A percentile compares a stretch with the other conserved stretches of the same genome.
These are phyloP conservation scores for Acanthacorydalis orientalis DNA, from an alignment of 2,888 invertebrate genomes.

Conservation along the genomic window DNA sequence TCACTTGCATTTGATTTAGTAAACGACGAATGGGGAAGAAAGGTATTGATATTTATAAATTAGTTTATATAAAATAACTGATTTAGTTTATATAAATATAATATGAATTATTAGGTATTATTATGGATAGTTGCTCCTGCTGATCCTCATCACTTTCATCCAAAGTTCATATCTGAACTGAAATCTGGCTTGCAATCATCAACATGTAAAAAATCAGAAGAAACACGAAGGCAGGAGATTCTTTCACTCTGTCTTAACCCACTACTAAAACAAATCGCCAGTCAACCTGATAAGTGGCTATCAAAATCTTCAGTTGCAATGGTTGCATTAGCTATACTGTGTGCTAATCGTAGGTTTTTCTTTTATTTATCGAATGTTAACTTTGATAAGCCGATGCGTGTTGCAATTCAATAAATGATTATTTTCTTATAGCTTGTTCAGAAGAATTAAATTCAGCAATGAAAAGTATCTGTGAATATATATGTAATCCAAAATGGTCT, in stretches of 20 bases:
- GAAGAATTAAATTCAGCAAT: constrained; percentile 27
- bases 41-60: constrained; percentile 30
- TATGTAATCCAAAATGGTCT: constrained; percentile 35
- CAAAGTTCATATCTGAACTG: constrained; percentile 54
- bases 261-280: constrained; percentile 35
- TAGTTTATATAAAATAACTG: neutral
- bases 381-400: neutral
- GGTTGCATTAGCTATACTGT: constrained; percentile 51
- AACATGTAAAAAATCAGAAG: constrained; percentile 54
- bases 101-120: constrained; percentile 31
- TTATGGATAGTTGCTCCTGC: constrained; percentile 76
- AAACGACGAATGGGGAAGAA: constrained; percentile 64
- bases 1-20: constrained; percentile 50
- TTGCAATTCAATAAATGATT: no score
- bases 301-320: constrained; percentile 46
- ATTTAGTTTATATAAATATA: neutral
- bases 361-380: neutral
- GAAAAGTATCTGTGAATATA: constrained; percentile 26
- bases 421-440: constrained; percentile 19
- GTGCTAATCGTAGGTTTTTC: constrained; percentile 25
- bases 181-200: constrained; percentile 56
- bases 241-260: constrained; percentile 43
- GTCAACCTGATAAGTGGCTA: constrained; percentile 50
- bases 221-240: constrained; percentile 49
- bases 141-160: constrained; percentile 68